These are phyloP conservation scores for Zaprionus ghesquierei DNA, from an alignment of 1,140 invertebrate species.

Conservation along the genomic window DNA sequence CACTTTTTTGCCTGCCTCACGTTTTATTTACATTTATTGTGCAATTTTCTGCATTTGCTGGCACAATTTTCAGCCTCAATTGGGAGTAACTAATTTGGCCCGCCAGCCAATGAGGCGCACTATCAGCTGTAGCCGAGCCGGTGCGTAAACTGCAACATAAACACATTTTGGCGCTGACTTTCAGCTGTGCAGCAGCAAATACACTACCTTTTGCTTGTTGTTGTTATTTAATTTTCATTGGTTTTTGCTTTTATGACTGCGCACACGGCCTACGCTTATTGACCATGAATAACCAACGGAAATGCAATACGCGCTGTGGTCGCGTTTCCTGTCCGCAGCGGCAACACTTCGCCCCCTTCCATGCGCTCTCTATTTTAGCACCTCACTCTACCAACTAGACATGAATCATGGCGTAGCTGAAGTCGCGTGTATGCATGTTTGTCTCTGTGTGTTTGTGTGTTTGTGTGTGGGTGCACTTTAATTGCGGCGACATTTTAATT, in stretches of 20 bases:
- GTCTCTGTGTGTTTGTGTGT: not conserved
- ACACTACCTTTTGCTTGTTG: not conserved
- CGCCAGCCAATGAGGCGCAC: slow-evolving; percentile 16
- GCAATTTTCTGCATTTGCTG: slow-evolving; percentile 32
- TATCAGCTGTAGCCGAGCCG: not conserved
- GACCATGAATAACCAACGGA: slow-evolving; percentile 71
- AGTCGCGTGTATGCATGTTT: slow-evolving; percentile 5
- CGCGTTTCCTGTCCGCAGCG: slow-evolving; percentile 26
- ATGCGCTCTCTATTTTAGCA: not conserved
- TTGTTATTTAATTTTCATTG: slow-evolving; percentile 32
- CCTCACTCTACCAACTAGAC: not conserved
- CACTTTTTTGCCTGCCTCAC: not conserved
- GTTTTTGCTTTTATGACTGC: slow-evolving; percentile 36
- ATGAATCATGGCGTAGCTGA: slow-evolving; percentile 42
- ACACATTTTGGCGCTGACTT: slow-evolving; percentile 51
- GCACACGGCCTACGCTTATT: slow-evolving; percentile 46
- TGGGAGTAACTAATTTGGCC: slow-evolving; percentile 38
- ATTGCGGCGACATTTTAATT: slow-evolving; percentile 68
- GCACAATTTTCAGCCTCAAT: slow-evolving; percentile 42
- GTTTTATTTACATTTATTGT: slow-evolving; percentile 22
- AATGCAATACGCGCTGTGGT: slow-evolving; percentile 59
- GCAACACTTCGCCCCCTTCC: too few species aligned
- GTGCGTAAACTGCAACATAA: slow-evolving; percentile 56
- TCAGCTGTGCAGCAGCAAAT: slow-evolving; percentile 4
- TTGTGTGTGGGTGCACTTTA: slow-evolving; percentile 30